Evolutionary conservation across 2,888 invertebrate genomes (phyloP), one percentile per base, ranked within the genome.

Genomic region (Dolichopus griseipennis): DNA sequence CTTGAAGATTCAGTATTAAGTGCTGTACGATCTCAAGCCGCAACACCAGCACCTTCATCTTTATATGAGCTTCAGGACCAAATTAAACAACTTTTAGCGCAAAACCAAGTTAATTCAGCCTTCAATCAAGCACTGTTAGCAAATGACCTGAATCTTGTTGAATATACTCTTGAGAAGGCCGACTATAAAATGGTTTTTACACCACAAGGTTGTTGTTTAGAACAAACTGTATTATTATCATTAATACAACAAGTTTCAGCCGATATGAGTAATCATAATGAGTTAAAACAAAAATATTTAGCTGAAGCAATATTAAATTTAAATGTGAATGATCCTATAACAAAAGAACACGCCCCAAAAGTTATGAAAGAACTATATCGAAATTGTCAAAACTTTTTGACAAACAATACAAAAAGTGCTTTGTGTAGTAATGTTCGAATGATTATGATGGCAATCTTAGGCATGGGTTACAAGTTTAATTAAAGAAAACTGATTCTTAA

Each of bases 231-330:
- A 69, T 84, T 97, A 72, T 84, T 98, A 67, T 95, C 97, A 4
- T 86, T 98, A 37, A 92, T 98, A 75, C 96, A 97, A 78, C 97
- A 97, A 81, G 87, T 97, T 22, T 92, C 95, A 21, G 91, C 93
- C 0, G 96, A 97, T 77, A 87, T 97, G 83, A 85, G 86, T 71
- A 88, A 90, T 72, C 90, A 94, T 75, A 93, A 93, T 15, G 91
- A 92, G 75, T 83, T 90, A 21, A 94, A 93, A 81, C 85, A 90
- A 75, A 90, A 86, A 92, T 93, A 92, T 83, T 83, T 96, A 69
- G 90, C 92, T 75, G 94, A 94, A 78, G 93, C 95, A 0, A 85
- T 96, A 69, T 85, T 93, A 81, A 91, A 90, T 77, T 83, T 96
- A 69, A 92, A 94, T 80, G 85, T 87, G 5, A 83, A 83, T 15